Base-by-base conservation (phyloP, 2,113 vertebrate species). In the Rhea pennata region DNA sequence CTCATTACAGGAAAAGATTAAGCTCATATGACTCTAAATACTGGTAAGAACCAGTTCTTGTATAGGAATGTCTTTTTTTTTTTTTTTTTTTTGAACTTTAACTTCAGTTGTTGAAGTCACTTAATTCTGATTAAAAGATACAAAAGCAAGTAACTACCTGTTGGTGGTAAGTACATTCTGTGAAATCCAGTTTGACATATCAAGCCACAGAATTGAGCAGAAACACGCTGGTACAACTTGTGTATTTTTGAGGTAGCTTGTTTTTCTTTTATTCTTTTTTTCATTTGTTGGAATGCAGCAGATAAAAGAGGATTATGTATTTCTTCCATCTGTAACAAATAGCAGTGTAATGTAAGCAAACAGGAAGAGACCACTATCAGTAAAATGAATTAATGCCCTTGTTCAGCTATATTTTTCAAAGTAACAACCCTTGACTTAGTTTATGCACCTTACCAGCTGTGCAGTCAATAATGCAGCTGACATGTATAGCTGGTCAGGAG, bases 141-240 rank as follows among this genome's bases (percentile, higher is more conserved):
- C 44, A 51, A 86, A 71, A 87, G 42, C 31, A 70, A 69, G 15
- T 53, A 90, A 88, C 50, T 98, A 99, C 99, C 98, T 27, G 80
- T 12, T 53, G 98, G 97, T 73, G 96, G 81, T 0, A 98, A 98
- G 29, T 97, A 99, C 59, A 97, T 95, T 72, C 98, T 98, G 56
- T 99, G 98, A 97, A 98, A 99, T 66, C 99, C 99, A 33, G 98
- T 95, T 6, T 84, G 97, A 95, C 98, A 98, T 21, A 99, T 97
- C 13, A 96, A 87, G 27, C 94, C 59, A 27, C 98, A 98, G 95
- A 99, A 99, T 74, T 99, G 95, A 2, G 96, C 94, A 5, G 98
- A 98, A 61, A 99, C 98, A 16, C 71, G 27, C 77, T 99, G 99
- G 81, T 98, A 98, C 90, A 99, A 58, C 17, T 0, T 93, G 31